Percentiles rank a stretch among this genome's conserved stretches.
Conservation (phyloP, 2,888 invertebrate genomes). For the Ormyrus labotus region DNA sequence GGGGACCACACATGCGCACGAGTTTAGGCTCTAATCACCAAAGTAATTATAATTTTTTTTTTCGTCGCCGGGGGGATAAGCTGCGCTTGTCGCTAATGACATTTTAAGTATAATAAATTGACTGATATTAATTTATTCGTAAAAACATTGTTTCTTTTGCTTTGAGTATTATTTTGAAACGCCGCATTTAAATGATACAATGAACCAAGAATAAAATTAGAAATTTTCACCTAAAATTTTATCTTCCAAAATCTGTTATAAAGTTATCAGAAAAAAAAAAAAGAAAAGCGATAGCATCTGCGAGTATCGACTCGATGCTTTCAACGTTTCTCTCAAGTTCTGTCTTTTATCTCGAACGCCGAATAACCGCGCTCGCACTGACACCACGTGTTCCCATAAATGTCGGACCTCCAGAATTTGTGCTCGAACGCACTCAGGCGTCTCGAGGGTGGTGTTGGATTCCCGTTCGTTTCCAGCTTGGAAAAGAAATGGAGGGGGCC, state of each 20-base stretch:
- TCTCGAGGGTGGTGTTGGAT: slow-evolving; percentile 37
- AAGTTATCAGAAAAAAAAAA: background rate
- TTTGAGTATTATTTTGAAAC: too few species aligned
- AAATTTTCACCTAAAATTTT: too few species aligned
- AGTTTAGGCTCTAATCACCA: slow-evolving; percentile 44
- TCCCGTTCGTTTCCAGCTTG: background rate
- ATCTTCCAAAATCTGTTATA: background rate
- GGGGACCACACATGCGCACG: slow-evolving; percentile 44
- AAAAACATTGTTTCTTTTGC: too few species aligned
- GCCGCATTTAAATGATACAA: too few species aligned
- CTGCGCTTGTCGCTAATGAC: slow-evolving; percentile 15
- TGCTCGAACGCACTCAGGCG: slow-evolving; percentile 45
- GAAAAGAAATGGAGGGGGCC: slow-evolving; percentile 27
- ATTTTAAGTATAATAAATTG: background rate
- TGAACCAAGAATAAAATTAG: too few species aligned
- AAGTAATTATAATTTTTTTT: slow-evolving; percentile 52
- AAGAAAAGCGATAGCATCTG: too few species aligned
- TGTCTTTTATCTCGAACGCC: background rate
- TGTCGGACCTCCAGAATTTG: slow-evolving; percentile 38
- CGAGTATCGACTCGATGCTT: slow-evolving; percentile 7
- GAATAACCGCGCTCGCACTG: background rate
- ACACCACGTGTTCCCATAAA: slow-evolving; percentile 49
- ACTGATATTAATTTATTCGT: too few species aligned
- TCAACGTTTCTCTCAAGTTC: background rate
- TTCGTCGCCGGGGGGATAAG: background rate